phyloP scores from a whole-genome alignment of 1,140 invertebrate species.

The Lamellibrachia luymesi region DNA sequence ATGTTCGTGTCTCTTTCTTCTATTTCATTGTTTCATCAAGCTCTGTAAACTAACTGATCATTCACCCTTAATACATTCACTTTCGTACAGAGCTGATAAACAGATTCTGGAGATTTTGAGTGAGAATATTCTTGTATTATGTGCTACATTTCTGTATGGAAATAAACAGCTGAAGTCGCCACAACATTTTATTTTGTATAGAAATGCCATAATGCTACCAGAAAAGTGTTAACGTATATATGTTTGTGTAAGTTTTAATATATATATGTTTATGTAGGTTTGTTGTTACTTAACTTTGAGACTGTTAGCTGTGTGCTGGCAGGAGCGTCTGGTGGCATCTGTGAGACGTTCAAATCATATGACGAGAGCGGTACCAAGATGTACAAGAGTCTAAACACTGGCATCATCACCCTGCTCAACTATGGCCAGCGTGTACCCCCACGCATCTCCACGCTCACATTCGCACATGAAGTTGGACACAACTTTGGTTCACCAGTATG shows the following conservation, averaged over 20 bases:
- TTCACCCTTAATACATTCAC: not conserved
- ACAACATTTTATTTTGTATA: too few relatives aligned
- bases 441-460: slow-evolving; percentile 94
- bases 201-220: too few relatives aligned
- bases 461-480: slow-evolving; percentile 98
- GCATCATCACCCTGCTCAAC: slow-evolving; percentile 98
- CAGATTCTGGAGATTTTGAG: too few relatives aligned
- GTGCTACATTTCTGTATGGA: too few relatives aligned
- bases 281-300: not conserved
- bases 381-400: slow-evolving; percentile 85
- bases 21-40: not conserved
- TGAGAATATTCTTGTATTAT: too few relatives aligned
- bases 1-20: slow-evolving; percentile 58
- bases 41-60: not conserved
- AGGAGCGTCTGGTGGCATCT: slow-evolving; percentile 19
- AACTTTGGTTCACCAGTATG: slow-evolving; percentile 86
- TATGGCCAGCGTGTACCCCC: slow-evolving; percentile 89
- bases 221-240: too few relatives aligned
- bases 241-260: not conserved
- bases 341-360: slow-evolving; percentile 11
- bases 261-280: not conserved
- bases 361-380: slow-evolving; percentile 18
- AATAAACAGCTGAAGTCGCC: too few relatives aligned
- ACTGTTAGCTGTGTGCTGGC: not conserved
- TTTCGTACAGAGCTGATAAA: not conserved